Conservation (phyloP, 2,113 vertebrate genomes). For the Leptobrachium leishanense region DNA sequence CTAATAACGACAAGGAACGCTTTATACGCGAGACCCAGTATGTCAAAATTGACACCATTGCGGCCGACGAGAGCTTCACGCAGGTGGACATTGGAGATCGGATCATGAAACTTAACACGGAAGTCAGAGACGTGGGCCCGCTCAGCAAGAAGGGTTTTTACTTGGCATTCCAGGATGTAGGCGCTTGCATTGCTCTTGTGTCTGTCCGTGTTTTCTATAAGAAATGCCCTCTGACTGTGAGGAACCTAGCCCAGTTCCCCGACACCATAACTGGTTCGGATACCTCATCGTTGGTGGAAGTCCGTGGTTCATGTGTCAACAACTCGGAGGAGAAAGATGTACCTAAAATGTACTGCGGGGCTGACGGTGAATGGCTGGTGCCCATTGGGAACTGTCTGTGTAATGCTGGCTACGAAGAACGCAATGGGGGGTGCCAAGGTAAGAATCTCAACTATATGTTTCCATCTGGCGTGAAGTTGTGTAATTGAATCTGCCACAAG, state of each 20-base stretch:
- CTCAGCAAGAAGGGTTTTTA: constrained; percentile 92
- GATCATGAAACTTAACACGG: constrained; percentile 98
- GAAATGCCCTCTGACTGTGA: constrained; percentile 89
- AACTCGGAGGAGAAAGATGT: constrained; percentile 96
- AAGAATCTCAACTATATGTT: constrained; percentile 64
- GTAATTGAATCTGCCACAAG: constrained; percentile 76
- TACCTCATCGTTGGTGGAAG: constrained; percentile 94
- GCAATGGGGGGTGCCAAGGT: constrained; percentile 92
- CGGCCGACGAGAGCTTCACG: constrained; percentile 97
- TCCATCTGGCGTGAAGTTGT: constrained; percentile 60
- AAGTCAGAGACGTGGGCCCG: constrained; percentile 89
- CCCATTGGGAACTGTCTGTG: constrained; percentile 97
- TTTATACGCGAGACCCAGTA: constrained; percentile 93
- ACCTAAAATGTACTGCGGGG: constrained; percentile 98
- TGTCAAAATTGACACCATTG: constrained; percentile 93
- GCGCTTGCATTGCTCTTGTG: constrained; percentile 94
- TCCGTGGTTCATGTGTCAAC: constrained; percentile 95
- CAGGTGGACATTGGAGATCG: constrained; percentile 97
- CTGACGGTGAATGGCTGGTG: constrained; percentile 97
- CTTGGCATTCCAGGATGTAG: constrained; percentile 96
- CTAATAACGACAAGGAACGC: constrained; percentile 90
- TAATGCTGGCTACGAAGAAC: constrained; percentile 92
- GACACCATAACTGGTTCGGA: constrained; percentile 94
- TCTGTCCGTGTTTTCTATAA: constrained; percentile 96
- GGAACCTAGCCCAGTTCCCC: constrained; percentile 94